Conservation (phyloP, 2,888 invertebrate species). For the Ctenicera cuprea region DNA sequence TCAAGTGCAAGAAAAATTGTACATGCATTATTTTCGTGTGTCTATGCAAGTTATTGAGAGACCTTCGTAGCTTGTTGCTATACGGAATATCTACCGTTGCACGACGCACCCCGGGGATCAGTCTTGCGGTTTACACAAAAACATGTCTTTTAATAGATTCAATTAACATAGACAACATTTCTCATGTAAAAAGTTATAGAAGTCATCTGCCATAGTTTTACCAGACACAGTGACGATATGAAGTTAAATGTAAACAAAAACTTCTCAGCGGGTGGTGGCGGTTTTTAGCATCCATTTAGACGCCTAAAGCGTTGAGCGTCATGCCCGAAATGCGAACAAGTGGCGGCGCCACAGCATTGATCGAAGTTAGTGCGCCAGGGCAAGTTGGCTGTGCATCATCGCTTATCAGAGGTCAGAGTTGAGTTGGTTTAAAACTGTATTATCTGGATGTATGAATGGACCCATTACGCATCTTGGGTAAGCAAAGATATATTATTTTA, state of each 20-base stretch:
- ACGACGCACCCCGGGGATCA: too few species aligned
- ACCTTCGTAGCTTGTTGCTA: too few species aligned
- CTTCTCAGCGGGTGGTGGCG: slow-evolving; percentile 49
- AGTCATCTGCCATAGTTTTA: not conserved
- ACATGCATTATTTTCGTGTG: too few species aligned
- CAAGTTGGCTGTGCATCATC: slow-evolving; percentile 56
- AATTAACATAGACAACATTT: too few species aligned
- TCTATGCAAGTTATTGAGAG: too few species aligned
- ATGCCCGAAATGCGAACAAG: slow-evolving; percentile 51
- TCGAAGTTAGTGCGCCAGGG: slow-evolving; percentile 60
- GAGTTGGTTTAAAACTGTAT: slow-evolving; percentile 45
- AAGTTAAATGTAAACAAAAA: slow-evolving; percentile 15
- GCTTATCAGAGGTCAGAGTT: slow-evolving; percentile 55
- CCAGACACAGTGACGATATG: not conserved
- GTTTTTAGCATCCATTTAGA: slow-evolving; percentile 56
- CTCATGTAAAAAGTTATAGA: not conserved
- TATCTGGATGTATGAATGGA: slow-evolving; percentile 48
- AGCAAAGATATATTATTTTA: slow-evolving; percentile 20
- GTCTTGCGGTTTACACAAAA: too few species aligned
- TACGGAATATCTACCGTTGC: too few species aligned
- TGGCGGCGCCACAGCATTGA: slow-evolving; percentile 59
- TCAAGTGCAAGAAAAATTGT: too few species aligned
- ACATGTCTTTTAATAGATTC: too few species aligned
- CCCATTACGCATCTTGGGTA: slow-evolving; percentile 34
- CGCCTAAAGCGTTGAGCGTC: slow-evolving; percentile 52